phyloP scores from a whole-genome alignment of 2,888 invertebrate species.

The Biston betularia region DNA sequence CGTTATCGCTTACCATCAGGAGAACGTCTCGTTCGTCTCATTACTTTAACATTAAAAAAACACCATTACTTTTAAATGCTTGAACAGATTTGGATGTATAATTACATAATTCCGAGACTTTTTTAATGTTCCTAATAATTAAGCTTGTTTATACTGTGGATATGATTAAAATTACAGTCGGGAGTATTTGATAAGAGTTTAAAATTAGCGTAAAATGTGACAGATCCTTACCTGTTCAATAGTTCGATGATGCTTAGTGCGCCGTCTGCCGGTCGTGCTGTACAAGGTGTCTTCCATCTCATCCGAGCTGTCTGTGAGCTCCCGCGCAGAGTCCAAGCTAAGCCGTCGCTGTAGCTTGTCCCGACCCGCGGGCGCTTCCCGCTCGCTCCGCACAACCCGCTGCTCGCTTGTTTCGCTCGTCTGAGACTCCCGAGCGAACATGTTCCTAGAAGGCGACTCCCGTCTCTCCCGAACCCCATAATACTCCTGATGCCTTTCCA shows the following conservation, averaged over 20 bases:
- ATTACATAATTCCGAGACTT: too few species aligned
- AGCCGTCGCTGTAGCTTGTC: conserved; percentile 87
- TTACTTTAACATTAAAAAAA: too few species aligned
- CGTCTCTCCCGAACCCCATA: conserved; percentile 69
- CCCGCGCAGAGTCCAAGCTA: conserved; percentile 90
- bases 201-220: not conserved
- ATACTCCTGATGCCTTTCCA: conserved; percentile 77
- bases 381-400: conserved; percentile 66
- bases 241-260: conserved; percentile 86
- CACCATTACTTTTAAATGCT: too few species aligned
- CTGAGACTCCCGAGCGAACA: conserved; percentile 72
- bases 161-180: too few species aligned
- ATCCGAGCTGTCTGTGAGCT: conserved; percentile 90
- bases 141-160: too few species aligned
- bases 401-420: conserved; percentile 73
- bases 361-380: conserved; percentile 53
- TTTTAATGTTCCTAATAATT: too few species aligned
- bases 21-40: too few species aligned
- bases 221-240: conserved; percentile 85
- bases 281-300: conserved; percentile 86
- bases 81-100: too few species aligned
- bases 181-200: too few species aligned
- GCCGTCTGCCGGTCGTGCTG: conserved; percentile 86
- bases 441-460: conserved; percentile 69
- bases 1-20: too few species aligned